phyloP scores from a whole-genome alignment of 2,888 invertebrate genomes.

The Caenorhabditis sp. region DNA sequence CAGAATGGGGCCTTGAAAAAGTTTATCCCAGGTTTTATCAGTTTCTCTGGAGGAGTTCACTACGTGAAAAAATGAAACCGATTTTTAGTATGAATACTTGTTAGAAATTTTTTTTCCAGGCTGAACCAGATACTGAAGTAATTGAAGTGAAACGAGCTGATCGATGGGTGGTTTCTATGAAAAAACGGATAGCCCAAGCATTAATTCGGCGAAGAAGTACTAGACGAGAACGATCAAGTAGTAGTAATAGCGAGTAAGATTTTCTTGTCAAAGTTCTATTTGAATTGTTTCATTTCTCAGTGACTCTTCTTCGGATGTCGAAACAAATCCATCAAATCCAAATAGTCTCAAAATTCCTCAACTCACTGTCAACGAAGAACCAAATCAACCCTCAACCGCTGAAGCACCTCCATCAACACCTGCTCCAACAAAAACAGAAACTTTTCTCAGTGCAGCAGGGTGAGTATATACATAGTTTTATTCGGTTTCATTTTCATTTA shows the following conservation, averaged over 20 bases:
- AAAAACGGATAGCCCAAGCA: conserved; percentile 46
- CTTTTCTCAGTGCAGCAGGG: conserved; percentile 45
- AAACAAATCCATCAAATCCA: conserved; percentile 26
- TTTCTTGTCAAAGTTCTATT: not conserved
- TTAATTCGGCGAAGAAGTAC: conserved; percentile 36
- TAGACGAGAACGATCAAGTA: conserved; percentile 29
- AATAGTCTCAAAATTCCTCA: conserved; percentile 36
- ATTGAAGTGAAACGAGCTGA: conserved; percentile 37
- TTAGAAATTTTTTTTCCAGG: conserved; percentile 9
- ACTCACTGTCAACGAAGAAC: conserved; percentile 29
- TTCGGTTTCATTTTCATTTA: not conserved
- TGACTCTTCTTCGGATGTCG: conserved; percentile 46
- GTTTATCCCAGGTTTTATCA: no score
- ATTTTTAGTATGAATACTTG: no score
- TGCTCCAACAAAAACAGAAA: conserved; percentile 27
- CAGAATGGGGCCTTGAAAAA: no score
- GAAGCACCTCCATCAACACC: conserved; percentile 15
- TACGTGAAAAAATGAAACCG: no score
- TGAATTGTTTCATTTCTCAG: conserved; percentile 10
- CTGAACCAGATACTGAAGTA: conserved; percentile 17
- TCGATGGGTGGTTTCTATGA: conserved; percentile 53
- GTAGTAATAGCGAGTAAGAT: conserved; percentile 45
- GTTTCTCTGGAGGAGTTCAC: no score
- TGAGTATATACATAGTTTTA: conserved; percentile 13
- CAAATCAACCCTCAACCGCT: conserved; percentile 1